Percentiles rank a stretch among this genome's conserved stretches.
These are phyloP conservation scores for Stegodyphus mimosarum DNA, from an alignment of 1,140 invertebrate genomes.

Conservation along the genomic window DNA sequence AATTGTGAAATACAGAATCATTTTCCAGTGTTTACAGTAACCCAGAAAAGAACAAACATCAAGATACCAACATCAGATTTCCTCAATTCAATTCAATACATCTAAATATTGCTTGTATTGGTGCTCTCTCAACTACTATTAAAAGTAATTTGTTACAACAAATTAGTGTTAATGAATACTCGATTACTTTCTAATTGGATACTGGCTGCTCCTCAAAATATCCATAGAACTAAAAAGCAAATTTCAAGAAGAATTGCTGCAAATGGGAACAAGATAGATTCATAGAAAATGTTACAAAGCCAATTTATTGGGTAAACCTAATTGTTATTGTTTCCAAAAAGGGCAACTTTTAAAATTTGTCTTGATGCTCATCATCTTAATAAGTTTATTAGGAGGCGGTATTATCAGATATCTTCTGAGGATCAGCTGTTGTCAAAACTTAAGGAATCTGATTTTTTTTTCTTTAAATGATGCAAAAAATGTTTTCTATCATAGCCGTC, in stretches of 20 bases:
- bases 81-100: background rate
- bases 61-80: background rate
- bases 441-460: background rate
- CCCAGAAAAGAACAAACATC: background rate
- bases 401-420: slow-evolving; percentile 16
- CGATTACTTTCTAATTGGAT: slow-evolving; percentile 5
- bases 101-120: background rate
- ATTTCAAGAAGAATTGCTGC: background rate
- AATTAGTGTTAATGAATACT: background rate
- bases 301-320: slow-evolving; percentile 6
- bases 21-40: background rate
- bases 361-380: no score
- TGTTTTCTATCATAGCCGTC: slow-evolving; percentile 15
- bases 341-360: no score
- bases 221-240: background rate
- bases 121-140: background rate
- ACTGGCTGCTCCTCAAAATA: slow-evolving; percentile 1
- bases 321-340: slow-evolving; percentile 61
- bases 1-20: background rate
- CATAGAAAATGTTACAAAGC: slow-evolving; percentile 64
- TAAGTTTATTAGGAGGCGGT: no score
- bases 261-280: slow-evolving; percentile 63
- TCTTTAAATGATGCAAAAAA: slow-evolving; percentile 14
- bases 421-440: slow-evolving; percentile 11
- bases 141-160: background rate